Conservation (phyloP, 2,888 invertebrate species). For the Zhuqinia jingwanae region DNA sequence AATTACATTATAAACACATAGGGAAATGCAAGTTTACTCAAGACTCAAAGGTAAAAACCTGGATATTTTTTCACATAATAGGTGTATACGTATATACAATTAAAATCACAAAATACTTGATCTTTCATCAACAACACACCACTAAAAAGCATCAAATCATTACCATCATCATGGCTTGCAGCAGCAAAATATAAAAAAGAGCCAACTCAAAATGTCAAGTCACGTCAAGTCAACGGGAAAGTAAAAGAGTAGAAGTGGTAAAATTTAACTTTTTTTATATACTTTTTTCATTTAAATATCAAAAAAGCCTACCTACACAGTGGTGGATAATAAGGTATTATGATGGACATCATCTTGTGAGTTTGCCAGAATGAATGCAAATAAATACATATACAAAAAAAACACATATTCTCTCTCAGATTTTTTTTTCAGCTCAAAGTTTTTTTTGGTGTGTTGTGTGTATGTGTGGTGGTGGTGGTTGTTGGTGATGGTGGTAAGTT, state of each 20-base stretch:
- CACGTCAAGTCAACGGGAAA: constrained; percentile 63
- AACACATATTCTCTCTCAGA: constrained; percentile 1
- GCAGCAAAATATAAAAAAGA: neutral
- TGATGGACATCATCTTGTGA: constrained; percentile 27
- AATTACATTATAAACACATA: constrained; percentile 63
- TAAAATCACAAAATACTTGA: constrained; percentile 13
- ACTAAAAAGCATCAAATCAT: neutral
- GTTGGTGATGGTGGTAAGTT: neutral
- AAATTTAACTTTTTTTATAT: constrained; percentile 10
- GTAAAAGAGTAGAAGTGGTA: constrained; percentile 38
- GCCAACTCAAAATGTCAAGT: constrained; percentile 66
- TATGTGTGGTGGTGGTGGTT: too few species aligned
- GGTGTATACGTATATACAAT: too few species aligned
- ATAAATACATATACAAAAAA: neutral
- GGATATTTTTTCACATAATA: constrained; percentile 36
- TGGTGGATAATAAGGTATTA: neutral
- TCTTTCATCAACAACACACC: constrained; percentile 32
- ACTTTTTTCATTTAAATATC: neutral
- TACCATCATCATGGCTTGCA: neutral
- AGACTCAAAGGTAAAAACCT: too few species aligned
- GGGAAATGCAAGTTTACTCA: constrained; percentile 21
- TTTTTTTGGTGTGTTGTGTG: constrained; percentile 44
- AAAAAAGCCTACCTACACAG: neutral
- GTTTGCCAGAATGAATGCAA: constrained; percentile 24
- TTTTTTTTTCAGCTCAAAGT: neutral